Percentiles rank a stretch among this genome's conserved stretches.
phyloP scores from a whole-genome alignment of 23 tunicate species.

The Halocynthia aurantium region DNA sequence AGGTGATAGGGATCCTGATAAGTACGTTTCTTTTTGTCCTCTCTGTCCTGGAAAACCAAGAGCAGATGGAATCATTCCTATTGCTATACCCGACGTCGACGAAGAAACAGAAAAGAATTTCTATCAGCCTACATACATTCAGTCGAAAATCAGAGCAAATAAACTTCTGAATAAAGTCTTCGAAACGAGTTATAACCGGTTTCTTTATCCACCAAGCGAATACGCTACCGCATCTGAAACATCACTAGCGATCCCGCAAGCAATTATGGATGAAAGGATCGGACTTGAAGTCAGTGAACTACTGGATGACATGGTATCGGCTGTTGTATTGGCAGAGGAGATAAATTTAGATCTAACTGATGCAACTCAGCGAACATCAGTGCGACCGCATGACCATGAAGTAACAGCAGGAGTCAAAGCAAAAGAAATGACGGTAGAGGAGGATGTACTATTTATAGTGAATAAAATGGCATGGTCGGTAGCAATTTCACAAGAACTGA shows the following conservation, averaged over 20 bases:
- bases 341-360: constrained; percentile 1
- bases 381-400: neutral
- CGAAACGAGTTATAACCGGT: neutral
- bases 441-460: constrained; percentile 23
- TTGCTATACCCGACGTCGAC: constrained; percentile 7
- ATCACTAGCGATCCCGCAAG: constrained; percentile 1
- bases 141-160: constrained; percentile 7
- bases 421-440: constrained; percentile 7
- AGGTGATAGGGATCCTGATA: neutral
- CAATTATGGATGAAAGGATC: neutral
- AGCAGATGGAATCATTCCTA: constrained; percentile 3
- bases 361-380: neutral
- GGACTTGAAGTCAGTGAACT: neutral
- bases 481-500: constrained; percentile 23
- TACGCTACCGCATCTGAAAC: constrained; percentile 26
- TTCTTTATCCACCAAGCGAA: constrained; percentile 10
- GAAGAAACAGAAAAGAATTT: neutral
- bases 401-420: neutral
- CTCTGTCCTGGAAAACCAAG: neutral
- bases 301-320: constrained; percentile 19
- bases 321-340: constrained; percentile 24
- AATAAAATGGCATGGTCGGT: constrained; percentile 33
- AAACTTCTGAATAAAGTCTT: constrained; percentile 3
- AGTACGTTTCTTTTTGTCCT: neutral
- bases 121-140: constrained; percentile 5